Conservation (phyloP, 1,140 invertebrate species). For the Zaprionus lachaisei region DNA sequence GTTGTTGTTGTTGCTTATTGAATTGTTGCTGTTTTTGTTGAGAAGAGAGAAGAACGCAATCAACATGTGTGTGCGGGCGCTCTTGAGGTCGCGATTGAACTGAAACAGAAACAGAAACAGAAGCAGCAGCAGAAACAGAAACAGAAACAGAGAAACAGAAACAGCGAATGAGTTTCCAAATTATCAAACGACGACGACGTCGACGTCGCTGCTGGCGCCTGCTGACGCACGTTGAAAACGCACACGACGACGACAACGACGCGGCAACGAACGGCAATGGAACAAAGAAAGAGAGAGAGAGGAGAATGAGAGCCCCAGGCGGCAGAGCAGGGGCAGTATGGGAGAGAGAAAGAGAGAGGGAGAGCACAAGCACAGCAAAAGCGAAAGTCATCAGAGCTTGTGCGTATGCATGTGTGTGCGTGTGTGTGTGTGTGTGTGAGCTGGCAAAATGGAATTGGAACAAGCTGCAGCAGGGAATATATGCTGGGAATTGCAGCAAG, state of each 20-base stretch:
- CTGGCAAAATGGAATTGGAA: conserved; percentile 1
- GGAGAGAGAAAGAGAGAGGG: conserved; percentile 3
- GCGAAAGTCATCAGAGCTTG: conserved; percentile 44
- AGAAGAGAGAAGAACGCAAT: conserved; percentile 21
- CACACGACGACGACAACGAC: conserved; percentile 18
- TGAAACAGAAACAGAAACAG: conserved; percentile 65
- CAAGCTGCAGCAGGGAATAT: not conserved
- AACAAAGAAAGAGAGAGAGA: conserved; percentile 17
- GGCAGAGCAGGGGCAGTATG: not conserved
- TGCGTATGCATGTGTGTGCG: conserved; percentile 28
- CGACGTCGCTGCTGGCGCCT: conserved; percentile 19
- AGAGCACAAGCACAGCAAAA: conserved; percentile 44
- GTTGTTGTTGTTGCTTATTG: conserved; percentile 15
- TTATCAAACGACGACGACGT: conserved; percentile 30
- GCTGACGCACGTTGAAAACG: conserved; percentile 31
- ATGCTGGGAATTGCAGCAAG: not conserved
- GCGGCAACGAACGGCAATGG: conserved; percentile 37
- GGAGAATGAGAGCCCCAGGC: not conserved
- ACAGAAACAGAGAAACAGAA: conserved; percentile 60
- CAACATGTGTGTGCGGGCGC: conserved; percentile 67
- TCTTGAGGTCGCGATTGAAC: conserved; percentile 70
- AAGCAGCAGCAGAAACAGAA: conserved; percentile 42
- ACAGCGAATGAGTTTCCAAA: conserved; percentile 45
- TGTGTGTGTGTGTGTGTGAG: conserved; percentile 13
- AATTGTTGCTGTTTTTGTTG: conserved; percentile 22